Percentiles rank a stretch among this genome's conserved stretches.
These are phyloP conservation scores for Hippocampus abdominalis DNA, from an alignment of 2,113 vertebrate species.

Conservation along the genomic window DNA sequence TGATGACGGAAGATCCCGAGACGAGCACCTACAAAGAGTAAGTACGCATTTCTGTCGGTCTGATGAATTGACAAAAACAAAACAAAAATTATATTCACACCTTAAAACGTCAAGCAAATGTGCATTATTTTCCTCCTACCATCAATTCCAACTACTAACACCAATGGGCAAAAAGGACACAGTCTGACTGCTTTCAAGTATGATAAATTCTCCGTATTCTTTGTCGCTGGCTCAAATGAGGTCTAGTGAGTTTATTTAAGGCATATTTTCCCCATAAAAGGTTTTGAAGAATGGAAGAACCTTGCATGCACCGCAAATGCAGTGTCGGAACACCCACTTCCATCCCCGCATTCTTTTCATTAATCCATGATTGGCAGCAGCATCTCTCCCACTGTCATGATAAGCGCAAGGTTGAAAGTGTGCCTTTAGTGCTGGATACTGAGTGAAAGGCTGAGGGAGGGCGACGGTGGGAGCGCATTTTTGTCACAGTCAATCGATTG, in stretches of 20 bases:
- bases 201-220: too few species aligned
- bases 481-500: background rate
- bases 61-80: background rate
- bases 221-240: too few species aligned
- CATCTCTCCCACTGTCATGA: background rate
- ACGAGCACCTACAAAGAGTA: constrained; percentile 92
- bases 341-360: background rate
- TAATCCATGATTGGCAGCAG: background rate
- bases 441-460: constrained; percentile 6
- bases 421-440: background rate
- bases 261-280: background rate
- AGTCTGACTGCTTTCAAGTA: too few species aligned
- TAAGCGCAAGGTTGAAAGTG: background rate
- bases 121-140: background rate
- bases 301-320: background rate
- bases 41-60: constrained; percentile 45
- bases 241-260: background rate
- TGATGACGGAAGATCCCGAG: constrained; percentile 94
- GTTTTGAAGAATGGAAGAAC: background rate
- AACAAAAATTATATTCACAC: background rate
- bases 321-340: background rate
- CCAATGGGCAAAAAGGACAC: too few species aligned
- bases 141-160: too few species aligned
- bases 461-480: constrained; percentile 3
- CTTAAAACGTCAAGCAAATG: background rate